phyloP scores from a whole-genome alignment of 2,888 invertebrate genomes.

The Notodonta ziczac region DNA sequence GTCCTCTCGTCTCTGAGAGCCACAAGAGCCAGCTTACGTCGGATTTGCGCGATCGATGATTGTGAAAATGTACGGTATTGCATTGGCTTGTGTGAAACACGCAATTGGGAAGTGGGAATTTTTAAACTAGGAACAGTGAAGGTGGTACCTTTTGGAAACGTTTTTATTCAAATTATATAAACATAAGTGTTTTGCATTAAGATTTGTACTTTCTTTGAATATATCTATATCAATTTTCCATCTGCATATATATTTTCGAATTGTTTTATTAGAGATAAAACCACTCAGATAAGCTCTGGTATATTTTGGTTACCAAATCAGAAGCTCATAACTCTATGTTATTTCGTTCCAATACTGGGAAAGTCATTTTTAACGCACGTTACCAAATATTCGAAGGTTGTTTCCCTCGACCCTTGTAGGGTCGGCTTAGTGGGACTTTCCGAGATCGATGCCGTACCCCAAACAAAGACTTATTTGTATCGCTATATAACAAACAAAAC shows the following conservation, averaged over 20 bases:
- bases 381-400: constrained; percentile 63
- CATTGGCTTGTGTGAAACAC: constrained; percentile 36
- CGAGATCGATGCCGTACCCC: constrained; percentile 62
- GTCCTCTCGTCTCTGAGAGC: constrained; percentile 48
- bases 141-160: not conserved
- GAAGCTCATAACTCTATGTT: constrained; percentile 45
- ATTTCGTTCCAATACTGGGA: constrained; percentile 48
- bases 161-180: no score
- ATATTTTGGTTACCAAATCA: constrained; percentile 4
- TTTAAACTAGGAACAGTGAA: constrained; percentile 8
- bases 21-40: constrained; percentile 65
- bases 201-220: no score
- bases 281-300: not conserved
- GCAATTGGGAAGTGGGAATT: not conserved
- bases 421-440: constrained; percentile 60
- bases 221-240: no score
- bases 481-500: constrained; percentile 51
- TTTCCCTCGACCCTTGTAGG: constrained; percentile 62
- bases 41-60: constrained; percentile 71
- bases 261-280: no score
- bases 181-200: no score
- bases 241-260: no score
- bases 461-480: constrained; percentile 45
- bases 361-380: constrained; percentile 58
- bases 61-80: constrained; percentile 49